Conservation (phyloP, 2,797 vertebrate genomes). For the Acipenser oxyrinchus region DNA sequence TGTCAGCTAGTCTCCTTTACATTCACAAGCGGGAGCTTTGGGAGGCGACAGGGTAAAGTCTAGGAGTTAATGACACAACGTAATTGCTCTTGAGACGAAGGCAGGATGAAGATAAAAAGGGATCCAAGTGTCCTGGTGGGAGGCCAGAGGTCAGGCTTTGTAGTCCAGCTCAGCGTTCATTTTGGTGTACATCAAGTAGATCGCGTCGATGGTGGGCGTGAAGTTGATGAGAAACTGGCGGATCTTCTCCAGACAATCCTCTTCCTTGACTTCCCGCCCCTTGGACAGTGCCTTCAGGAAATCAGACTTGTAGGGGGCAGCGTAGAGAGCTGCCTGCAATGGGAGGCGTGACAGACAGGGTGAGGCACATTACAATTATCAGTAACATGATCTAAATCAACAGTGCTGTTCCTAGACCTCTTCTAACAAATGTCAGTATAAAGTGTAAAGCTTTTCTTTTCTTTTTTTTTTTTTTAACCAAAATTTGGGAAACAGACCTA, state of each 20-base stretch:
- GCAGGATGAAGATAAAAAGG: background rate
- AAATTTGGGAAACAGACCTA: too few species aligned
- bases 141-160: conserved; percentile 56
- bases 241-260: conserved; percentile 85
- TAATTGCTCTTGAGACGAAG: conserved; percentile 14
- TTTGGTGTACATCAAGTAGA: conserved; percentile 85
- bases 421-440: too few species aligned
- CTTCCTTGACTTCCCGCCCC: conserved; percentile 81
- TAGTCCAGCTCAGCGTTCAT: conserved; percentile 85
- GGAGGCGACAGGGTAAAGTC: background rate
- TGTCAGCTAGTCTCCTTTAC: background rate
- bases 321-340: conserved; percentile 72
- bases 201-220: conserved; percentile 73
- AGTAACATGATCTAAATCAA: too few species aligned
- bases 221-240: conserved; percentile 80
- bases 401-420: too few species aligned
- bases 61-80: background rate
- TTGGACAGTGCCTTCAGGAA: conserved; percentile 88
- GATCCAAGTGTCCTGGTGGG: background rate
- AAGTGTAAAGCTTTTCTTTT: too few species aligned
- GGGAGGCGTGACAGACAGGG: background rate
- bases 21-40: background rate
- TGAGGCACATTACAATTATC: too few species aligned
- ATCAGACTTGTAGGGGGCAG: conserved; percentile 82
- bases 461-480: too few species aligned